Evolutionary conservation across 2,797 vertebrate species (phyloP).

Genomic region (Artibeus lituratus): DNA sequence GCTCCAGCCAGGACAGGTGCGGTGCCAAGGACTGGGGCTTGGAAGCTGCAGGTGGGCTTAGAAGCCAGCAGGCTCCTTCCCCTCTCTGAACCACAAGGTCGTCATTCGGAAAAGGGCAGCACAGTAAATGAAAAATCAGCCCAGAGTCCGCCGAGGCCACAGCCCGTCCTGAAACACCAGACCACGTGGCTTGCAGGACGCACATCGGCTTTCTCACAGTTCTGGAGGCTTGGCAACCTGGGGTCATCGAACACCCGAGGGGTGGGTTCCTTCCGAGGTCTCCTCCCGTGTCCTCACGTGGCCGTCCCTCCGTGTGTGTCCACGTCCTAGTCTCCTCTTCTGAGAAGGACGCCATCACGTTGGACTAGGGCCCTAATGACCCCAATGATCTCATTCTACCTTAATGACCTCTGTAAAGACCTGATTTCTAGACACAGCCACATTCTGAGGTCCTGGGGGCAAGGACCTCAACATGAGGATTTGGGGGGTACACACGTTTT

Average conservation of each 20-base stretch:
- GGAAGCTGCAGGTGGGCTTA: not conserved
- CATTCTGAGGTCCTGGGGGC: too few species aligned
- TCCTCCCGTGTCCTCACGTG: accelerated
- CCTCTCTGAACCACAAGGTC: not conserved
- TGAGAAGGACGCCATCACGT: not conserved
- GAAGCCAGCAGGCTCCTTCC: not conserved
- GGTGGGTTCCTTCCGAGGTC: not conserved
- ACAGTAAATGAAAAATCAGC: too few species aligned
- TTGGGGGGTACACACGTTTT: not conserved
- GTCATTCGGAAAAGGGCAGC: not conserved
- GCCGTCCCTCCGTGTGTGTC: accelerated
- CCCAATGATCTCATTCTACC: not conserved
- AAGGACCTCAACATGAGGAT: not conserved
- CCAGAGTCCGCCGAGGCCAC: accelerated
- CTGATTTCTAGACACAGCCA: not conserved
- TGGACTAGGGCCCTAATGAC: too few species aligned
- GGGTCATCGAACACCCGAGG: accelerated
- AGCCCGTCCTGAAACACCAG: accelerated
- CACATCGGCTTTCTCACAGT: not conserved
- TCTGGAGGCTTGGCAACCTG: not conserved
- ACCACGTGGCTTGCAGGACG: not conserved
- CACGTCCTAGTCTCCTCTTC: not conserved
- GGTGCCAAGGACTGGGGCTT: accelerated
- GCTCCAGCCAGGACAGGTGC: accelerated
- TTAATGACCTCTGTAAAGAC: not conserved